Conservation (phyloP, 2,113 vertebrate genomes). For the Rhombomys opimus region DNA sequence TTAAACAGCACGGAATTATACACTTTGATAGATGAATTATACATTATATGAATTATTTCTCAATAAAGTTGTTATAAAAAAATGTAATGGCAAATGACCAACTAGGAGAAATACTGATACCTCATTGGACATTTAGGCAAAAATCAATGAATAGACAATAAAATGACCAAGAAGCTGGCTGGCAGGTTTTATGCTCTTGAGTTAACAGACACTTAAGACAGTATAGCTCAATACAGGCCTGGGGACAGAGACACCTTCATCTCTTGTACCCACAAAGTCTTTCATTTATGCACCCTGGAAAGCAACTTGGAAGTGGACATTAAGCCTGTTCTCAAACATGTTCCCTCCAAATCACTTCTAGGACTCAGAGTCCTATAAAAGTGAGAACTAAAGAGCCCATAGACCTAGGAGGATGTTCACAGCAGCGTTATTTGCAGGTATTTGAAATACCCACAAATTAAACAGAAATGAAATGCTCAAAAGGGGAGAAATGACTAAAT, state of each 20-base stretch:
- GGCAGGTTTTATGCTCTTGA: not conserved
- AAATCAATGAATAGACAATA: conserved; percentile 32
- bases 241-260: not conserved
- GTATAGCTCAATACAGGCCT: not conserved
- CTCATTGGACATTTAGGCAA: not conserved
- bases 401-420: not conserved
- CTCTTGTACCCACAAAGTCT: not conserved
- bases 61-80: conserved; percentile 45
- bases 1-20: not conserved
- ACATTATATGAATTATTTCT: conserved; percentile 36
- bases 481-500: conserved; percentile 61
- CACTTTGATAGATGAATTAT: conserved; percentile 13
- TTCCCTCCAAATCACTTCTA: not conserved
- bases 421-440: not conserved
- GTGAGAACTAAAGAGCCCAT: not conserved
- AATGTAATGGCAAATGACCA: conserved; percentile 30
- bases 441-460: conserved; percentile 28
- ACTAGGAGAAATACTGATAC: conserved; percentile 10
- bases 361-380: not conserved
- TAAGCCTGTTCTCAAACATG: not conserved
- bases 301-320: not conserved
- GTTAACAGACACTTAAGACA: not conserved
- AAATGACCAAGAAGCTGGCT: not conserved
- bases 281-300: not conserved
- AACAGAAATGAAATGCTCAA: conserved; percentile 42